Percentiles rank a stretch among this genome's conserved stretches.
Evolutionary conservation across 2,797 vertebrate species (phyloP).

Genomic region (Neomorphus geoffroyi): DNA sequence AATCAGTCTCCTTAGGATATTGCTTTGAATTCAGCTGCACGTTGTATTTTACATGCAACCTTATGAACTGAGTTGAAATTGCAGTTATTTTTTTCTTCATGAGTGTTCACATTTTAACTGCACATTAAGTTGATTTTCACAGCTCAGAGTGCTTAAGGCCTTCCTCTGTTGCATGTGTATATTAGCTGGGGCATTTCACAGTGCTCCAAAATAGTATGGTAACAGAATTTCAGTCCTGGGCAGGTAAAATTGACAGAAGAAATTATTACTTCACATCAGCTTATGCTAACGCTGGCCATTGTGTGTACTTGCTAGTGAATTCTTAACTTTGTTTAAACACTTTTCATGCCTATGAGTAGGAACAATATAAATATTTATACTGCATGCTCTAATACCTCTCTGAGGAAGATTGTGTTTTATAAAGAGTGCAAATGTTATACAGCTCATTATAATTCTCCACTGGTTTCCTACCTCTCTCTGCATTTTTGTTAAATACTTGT

Average conservation of each 20-base stretch:
- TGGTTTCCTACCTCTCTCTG: slow-evolving; percentile 14
- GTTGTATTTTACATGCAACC: not conserved
- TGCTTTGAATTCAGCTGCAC: not conserved
- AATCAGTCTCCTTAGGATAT: not conserved
- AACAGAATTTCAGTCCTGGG: not conserved
- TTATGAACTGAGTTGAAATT: not conserved
- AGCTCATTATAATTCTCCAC: slow-evolving; percentile 22
- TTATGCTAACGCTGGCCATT: not conserved
- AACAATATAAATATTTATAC: slow-evolving; percentile 47
- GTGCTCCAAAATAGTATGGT: not conserved
- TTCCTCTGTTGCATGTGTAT: not conserved
- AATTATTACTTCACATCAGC: not conserved
- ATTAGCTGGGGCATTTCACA: not conserved
- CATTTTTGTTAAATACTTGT: slow-evolving; percentile 40
- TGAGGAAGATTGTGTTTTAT: slow-evolving; percentile 4
- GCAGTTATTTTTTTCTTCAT: not conserved
- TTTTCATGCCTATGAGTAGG: slow-evolving; percentile 5
- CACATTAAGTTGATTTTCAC: not conserved
- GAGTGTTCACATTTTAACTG: not conserved
- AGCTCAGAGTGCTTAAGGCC: not conserved
- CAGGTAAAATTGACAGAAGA: not conserved
- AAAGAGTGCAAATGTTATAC: slow-evolving; percentile 1
- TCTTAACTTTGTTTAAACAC: not conserved
- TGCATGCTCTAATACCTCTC: slow-evolving; percentile 21
- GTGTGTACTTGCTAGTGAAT: not conserved